Conservation (phyloP, 1,140 invertebrate genomes). For the Euglossa dilemma region DNA sequence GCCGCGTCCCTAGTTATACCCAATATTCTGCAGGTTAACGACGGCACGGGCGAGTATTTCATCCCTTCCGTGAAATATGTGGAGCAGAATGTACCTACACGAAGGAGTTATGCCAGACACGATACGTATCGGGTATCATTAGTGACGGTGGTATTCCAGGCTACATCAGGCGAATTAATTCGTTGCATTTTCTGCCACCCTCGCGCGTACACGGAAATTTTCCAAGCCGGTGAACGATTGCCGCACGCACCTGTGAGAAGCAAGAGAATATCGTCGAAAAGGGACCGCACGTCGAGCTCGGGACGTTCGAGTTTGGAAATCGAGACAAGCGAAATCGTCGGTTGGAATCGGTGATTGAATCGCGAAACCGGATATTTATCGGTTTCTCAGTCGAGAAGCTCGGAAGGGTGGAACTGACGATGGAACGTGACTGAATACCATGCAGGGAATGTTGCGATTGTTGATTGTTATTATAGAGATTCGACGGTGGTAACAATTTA, state of each 20-base stretch:
- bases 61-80: slow-evolving; percentile 35
- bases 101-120: slow-evolving; percentile 48
- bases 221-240: not conserved
- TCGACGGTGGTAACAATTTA: no score
- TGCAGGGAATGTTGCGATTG: no score
- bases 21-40: slow-evolving; percentile 42
- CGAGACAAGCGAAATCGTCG: not conserved
- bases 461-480: no score
- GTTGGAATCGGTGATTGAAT: no score
- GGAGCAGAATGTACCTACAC: slow-evolving; percentile 41
- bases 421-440: no score
- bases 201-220: not conserved
- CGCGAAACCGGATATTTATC: no score
- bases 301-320: no score
- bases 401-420: no score
- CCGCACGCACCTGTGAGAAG: no score
- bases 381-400: no score
- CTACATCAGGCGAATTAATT: slow-evolving; percentile 32
- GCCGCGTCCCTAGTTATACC: slow-evolving; percentile 31
- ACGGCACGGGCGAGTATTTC: slow-evolving; percentile 42
- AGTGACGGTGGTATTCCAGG: slow-evolving; percentile 27
- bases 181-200: not conserved
- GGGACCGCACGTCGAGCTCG: no score
- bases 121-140: slow-evolving; percentile 42
- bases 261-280: no score